A percentile compares a stretch with the other conserved stretches of the same genome.
Evolutionary conservation across 2,797 vertebrate species (phyloP).

Genomic region (Spheniscus humboldti): DNA sequence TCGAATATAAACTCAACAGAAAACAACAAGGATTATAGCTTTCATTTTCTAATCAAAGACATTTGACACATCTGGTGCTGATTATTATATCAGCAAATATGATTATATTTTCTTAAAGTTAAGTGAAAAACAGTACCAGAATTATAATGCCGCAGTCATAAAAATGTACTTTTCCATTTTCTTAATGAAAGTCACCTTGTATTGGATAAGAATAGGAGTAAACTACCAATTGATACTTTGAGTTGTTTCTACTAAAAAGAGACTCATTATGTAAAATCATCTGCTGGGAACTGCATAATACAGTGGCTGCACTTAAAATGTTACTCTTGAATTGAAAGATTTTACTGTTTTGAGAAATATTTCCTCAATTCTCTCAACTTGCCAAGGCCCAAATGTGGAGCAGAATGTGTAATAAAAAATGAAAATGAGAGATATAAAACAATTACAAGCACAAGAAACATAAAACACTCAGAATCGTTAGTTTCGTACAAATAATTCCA

Average conservation of each 20-base stretch:
- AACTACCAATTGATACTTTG: background rate
- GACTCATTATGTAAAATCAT: background rate
- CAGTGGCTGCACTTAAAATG: background rate
- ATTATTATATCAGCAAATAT: slow-evolving; percentile 35
- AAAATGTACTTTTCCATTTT: background rate
- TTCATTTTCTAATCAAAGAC: slow-evolving; percentile 39
- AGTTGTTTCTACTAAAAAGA: background rate
- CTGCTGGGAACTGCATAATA: background rate
- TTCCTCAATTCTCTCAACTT: background rate
- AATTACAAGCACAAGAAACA: background rate
- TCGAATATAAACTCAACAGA: background rate
- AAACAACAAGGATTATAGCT: slow-evolving; percentile 29
- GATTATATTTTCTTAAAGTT: slow-evolving; percentile 44
- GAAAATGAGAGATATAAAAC: slow-evolving; percentile 1
- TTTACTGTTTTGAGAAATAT: background rate
- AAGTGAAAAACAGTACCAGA: slow-evolving; percentile 8
- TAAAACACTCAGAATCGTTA: background rate
- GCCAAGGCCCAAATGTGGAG: background rate
- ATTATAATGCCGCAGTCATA: background rate
- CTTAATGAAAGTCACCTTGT: slow-evolving; percentile 31
- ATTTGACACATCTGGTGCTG: slow-evolving; percentile 23
- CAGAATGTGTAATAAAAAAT: slow-evolving; percentile 22
- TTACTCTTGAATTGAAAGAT: background rate
- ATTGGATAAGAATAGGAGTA: background rate
- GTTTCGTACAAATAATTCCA: background rate